Conservation (phyloP, 2,888 invertebrate genomes). For the Eueremaeus valkanovi region DNA sequence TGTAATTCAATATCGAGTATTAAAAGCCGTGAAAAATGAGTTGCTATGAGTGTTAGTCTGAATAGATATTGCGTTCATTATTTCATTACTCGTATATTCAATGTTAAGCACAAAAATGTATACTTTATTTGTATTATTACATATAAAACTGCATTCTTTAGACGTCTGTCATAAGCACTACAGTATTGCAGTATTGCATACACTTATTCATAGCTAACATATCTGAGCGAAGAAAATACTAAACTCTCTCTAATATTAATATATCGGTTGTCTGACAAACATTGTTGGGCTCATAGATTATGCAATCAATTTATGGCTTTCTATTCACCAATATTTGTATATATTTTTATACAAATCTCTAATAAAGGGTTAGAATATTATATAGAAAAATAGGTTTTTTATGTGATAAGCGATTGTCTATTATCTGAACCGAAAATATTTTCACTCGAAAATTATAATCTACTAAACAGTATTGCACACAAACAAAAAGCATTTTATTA, state of each 20-base stretch:
- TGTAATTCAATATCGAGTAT: slow-evolving; percentile 18
- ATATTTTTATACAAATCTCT: background rate
- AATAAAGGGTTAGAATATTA: background rate
- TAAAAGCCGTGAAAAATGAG: slow-evolving; percentile 8
- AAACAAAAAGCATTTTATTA: background rate
- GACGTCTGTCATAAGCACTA: no score
- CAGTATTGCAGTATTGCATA: no score
- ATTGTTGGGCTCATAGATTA: background rate
- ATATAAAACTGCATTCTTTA: no score
- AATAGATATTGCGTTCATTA: slow-evolving; percentile 7
- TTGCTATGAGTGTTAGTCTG: slow-evolving; percentile 22
- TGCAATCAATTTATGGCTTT: background rate
- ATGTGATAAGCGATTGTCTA: background rate
- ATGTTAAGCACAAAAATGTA: background rate
- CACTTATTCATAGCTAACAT: no score
- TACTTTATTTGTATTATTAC: no score
- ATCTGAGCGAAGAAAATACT: no score
- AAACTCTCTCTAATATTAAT: no score
- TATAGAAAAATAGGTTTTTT: background rate
- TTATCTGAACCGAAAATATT: background rate
- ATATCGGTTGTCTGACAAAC: no score
- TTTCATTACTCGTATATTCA: background rate
- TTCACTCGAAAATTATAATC: slow-evolving; percentile 1
- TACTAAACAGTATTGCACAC: background rate
- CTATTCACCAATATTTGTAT: background rate